Base-by-base conservation (phyloP, 2,113 vertebrate genomes). In the Brachypodius melanocephalos region DNA sequence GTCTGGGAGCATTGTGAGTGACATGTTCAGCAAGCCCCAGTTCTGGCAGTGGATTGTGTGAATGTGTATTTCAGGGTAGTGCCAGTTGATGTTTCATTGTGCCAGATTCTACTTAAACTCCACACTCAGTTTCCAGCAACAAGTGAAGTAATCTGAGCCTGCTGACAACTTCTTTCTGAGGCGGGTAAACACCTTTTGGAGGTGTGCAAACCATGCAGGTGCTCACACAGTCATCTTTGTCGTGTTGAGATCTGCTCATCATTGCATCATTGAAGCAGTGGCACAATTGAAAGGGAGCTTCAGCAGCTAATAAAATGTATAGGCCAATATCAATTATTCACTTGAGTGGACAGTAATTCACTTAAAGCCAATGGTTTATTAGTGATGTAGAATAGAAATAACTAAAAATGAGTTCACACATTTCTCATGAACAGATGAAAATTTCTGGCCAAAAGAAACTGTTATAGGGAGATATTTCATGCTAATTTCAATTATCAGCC, bases 1-100 rank as follows among this genome's bases (percentile, higher is more conserved):
- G 95, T 95, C 95, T 96, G 25, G 79, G 85, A 95, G 88, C 79
- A 3, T 36, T 42, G 91, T 91, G 93, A 96, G 88, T 86, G 92
- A 86, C 92, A 24, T 26, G 78, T 69, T 95, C 94, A 62, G 95
- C 93, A 61, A 87, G 78, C 66, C 78, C 78, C 61, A n/a, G 57
- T 75, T 80, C 94, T 95, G 95, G 94, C 94, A 88, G 57, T 2
- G 51, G 46, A 51, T 58, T 66, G 83, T 90, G 94, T 75, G 93
- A 94, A 85, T 81, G 91, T 77, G 82, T 95, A 34, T 91, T 95
- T 93, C 91, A 80, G 74, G 59, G 22, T 80, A 91, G 85, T 96
- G 85, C 92, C 94, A 96, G 94, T 20, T 93, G 88, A 94, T 61
- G 82, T 95, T 95, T 84, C 65, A 10, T 88, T 90, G 19, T 42